These are phyloP conservation scores for Tokudaia tokunoshimensis DNA, from an alignment of 2,797 vertebrate species.

Conservation along the genomic window DNA sequence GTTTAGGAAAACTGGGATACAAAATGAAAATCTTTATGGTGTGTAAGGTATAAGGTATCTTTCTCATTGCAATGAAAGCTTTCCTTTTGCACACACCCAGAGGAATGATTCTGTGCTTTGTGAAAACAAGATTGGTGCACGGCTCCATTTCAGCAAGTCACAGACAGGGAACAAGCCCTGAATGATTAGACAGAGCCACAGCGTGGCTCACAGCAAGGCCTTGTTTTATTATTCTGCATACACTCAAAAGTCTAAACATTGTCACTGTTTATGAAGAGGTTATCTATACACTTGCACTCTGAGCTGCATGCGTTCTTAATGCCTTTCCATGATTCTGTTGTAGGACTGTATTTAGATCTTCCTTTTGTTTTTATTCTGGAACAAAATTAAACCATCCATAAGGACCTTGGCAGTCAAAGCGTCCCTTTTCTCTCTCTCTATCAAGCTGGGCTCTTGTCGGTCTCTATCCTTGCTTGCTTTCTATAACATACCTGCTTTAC, in stretches of 20 bases:
- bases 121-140: conserved; percentile 28
- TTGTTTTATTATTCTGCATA: background rate
- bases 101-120: background rate
- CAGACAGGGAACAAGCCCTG: background rate
- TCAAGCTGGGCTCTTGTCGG: background rate
- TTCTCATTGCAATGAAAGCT: background rate
- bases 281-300: background rate
- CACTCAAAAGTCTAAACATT: conserved; percentile 18
- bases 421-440: background rate
- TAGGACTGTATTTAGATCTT: conserved; percentile 9
- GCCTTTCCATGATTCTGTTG: conserved; percentile 29
- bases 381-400: conserved; percentile 54
- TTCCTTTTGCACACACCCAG: background rate
- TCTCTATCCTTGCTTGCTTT: background rate
- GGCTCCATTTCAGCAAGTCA: conserved; percentile 31
- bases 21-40: conserved; percentile 14
- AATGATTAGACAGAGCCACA: background rate
- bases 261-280: background rate
- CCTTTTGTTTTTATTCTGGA: conserved; percentile 54
- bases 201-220: background rate
- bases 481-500: background rate
- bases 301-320: background rate
- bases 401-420: background rate
- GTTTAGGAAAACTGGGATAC: background rate
- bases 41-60: background rate